phyloP scores from a whole-genome alignment of 1,140 invertebrate genomes.

The Drosophila sucinea region DNA sequence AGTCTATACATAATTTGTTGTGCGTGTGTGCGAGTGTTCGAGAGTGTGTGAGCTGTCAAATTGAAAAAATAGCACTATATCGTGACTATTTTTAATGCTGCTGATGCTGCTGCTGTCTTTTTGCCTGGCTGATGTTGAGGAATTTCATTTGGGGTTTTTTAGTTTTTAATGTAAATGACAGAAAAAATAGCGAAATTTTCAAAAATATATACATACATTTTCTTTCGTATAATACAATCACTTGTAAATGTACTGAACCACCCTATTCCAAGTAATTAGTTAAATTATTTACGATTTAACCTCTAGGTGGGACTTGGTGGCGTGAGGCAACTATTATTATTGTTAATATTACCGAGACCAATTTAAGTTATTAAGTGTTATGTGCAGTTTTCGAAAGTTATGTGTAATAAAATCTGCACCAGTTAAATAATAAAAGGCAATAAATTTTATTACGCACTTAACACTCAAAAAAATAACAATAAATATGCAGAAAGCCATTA shows the following conservation, averaged over 20 bases:
- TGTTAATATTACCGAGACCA: background rate
- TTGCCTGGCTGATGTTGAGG: constrained; percentile 63
- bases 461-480: background rate
- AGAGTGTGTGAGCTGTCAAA: constrained; percentile 53
- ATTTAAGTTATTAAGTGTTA: background rate
- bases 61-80: constrained; percentile 56
- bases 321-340: no score
- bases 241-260: background rate
- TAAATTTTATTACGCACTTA: background rate
- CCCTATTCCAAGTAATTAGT: no score
- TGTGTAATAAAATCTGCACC: background rate
- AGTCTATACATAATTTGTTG: constrained; percentile 46
- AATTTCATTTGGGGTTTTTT: constrained; percentile 56
- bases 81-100: constrained; percentile 61
- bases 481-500: background rate
- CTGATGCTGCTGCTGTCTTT: constrained; percentile 15
- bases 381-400: background rate
- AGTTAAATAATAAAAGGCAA: background rate
- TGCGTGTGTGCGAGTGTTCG: constrained; percentile 27
- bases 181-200: constrained; percentile 33
- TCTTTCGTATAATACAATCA: background rate
- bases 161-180: constrained; percentile 37
- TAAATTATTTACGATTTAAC: no score
- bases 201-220: background rate
- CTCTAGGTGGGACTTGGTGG: no score